These are phyloP conservation scores for Mayetiola destructor DNA, from an alignment of 2,888 invertebrate genomes.

Conservation along the genomic window DNA sequence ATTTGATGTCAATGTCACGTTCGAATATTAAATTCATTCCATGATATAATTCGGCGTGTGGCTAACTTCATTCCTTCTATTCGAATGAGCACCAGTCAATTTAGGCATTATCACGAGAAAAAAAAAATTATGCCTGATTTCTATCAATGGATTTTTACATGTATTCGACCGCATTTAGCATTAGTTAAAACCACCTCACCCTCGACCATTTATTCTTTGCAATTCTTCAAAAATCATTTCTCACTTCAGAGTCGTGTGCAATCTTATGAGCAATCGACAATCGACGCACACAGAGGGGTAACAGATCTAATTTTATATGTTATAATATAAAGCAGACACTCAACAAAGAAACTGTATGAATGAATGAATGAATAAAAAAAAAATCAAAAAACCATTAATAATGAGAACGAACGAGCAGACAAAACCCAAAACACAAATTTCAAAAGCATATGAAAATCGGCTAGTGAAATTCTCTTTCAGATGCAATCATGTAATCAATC, in stretches of 20 bases:
- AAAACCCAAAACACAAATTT: background rate
- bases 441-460: too few species aligned
- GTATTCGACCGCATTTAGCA: constrained; percentile 11
- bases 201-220: background rate
- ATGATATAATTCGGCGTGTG: too few species aligned
- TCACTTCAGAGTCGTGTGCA: background rate
- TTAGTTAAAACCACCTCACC: background rate
- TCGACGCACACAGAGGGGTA: background rate
- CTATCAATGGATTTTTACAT: constrained; percentile 3
- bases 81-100: too few species aligned
- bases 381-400: constrained; percentile 9
- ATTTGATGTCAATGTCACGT: too few species aligned
- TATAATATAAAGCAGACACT: constrained; percentile 7
- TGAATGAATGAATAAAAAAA: constrained; percentile 7
- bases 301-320: background rate
- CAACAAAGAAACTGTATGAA: too few species aligned
- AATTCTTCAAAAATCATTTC: background rate
- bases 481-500: too few species aligned
- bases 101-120: constrained; percentile 7
- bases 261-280: background rate
- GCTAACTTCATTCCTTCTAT: too few species aligned
- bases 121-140: too few species aligned
- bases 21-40: too few species aligned
- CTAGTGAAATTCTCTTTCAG: too few species aligned
- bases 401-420: background rate